Evolutionary conservation across 2,888 invertebrate species (phyloP).

Genomic region (Hirtodrosophila trivittata): DNA sequence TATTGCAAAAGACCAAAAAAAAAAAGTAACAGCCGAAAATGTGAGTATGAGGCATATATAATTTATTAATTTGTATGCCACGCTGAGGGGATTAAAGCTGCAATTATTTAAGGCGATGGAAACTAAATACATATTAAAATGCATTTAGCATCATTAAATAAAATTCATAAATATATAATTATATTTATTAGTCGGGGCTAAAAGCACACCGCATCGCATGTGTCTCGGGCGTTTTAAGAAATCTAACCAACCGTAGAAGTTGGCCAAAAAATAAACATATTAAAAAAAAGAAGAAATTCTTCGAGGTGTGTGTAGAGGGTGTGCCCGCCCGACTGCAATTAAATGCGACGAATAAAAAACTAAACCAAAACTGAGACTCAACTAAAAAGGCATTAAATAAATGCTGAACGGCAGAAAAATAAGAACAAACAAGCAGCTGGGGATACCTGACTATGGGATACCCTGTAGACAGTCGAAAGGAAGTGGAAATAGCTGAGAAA

Average conservation of each 20-base stretch:
- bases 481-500: no score
- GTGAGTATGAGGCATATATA: conserved; percentile 37
- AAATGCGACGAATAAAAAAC: conserved; percentile 52
- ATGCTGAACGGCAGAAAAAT: conserved; percentile 46
- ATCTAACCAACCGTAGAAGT: conserved; percentile 71
- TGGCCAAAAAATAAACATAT: conserved; percentile 31
- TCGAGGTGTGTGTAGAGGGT: conserved; percentile 63
- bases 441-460: neutral
- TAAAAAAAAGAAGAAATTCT: conserved; percentile 18
- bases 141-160: conserved; percentile 73
- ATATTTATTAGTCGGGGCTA: conserved; percentile 55
- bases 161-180: conserved; percentile 76
- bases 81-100: conserved; percentile 30
- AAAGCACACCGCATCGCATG: conserved; percentile 59
- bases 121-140: conserved; percentile 67
- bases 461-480: no score
- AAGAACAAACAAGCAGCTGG: conserved; percentile 12
- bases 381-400: conserved; percentile 68
- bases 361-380: conserved; percentile 38
- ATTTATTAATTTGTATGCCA: conserved; percentile 70
- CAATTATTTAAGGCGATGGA: conserved; percentile 30
- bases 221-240: conserved; percentile 62
- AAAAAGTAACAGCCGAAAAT: conserved; percentile 23
- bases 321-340: conserved; percentile 67
- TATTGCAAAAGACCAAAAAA: conserved; percentile 21